Evolutionary conservation across 2,797 vertebrate genomes (phyloP), one percentile per base, ranked within the genome.

Genomic region (Heliangelus exortis): DNA sequence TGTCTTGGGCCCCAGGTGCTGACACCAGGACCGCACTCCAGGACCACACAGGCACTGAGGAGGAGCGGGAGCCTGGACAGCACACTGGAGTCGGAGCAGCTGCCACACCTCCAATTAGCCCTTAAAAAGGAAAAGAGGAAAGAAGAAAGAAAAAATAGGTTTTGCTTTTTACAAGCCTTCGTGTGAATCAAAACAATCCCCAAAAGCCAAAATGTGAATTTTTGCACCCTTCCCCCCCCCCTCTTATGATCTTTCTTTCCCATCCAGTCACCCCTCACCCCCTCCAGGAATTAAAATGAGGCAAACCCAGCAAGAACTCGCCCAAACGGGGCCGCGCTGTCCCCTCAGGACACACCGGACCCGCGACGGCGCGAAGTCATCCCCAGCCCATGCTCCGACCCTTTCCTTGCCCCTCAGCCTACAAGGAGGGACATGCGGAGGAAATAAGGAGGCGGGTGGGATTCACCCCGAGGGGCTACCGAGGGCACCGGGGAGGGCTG

Each of bases 261-360:
- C 16, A 33, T n/a, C 2, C 47, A n/a, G n/a, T 19, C 41, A 22
- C 7, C 6, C 6, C 39, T 78, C 36, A 10, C 1, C 5, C 10
- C 3, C 25, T 34, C 19, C 7, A 7, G 12, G 9, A 17, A 23
- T 29, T 10, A 34, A 53, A 22, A 3, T 2, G 26, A 80, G 61
- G 48, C 0, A 5, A 62, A 66, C 0, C 10, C 53, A 20, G 2
- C n/a, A 4, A 6, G 9, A 28, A 2, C 2, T 0, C 16, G 1
- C 3, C 18, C 3, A 8, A 5, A 6, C 5, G 58, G 1, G 19
- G 21, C 50, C 8, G 43, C 33, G 20, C 50, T 9, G 15, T 28
- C 57, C 39, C 77, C 45, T 21, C 58, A 23, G 26, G 22, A 34
- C 59, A 14, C 47, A 39, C 39, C 10, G 39, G 39, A 36, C 36